These are phyloP conservation scores for Heliconius ethilla DNA, from an alignment of 2,888 invertebrate genomes.

Conservation along the genomic window DNA sequence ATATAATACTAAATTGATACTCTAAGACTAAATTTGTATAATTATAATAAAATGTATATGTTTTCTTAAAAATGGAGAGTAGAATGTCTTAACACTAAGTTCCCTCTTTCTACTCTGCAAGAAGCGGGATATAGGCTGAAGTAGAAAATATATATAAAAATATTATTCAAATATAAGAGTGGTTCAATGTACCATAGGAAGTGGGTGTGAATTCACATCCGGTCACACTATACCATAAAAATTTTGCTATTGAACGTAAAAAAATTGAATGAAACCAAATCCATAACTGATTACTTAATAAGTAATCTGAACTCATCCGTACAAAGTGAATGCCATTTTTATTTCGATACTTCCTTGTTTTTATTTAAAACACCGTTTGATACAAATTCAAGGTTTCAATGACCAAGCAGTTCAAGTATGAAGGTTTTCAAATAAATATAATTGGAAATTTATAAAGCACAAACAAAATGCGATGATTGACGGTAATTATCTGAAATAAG, in stretches of 20 bases:
- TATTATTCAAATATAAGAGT: no score
- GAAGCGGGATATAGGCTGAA: no score
- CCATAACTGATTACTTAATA: neutral
- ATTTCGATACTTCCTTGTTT: constrained; percentile 9
- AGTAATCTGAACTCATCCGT: constrained; percentile 10
- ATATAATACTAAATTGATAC: no score
- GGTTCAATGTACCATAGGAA: neutral
- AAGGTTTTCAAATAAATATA: neutral
- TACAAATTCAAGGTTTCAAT: constrained; percentile 8
- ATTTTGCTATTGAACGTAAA: neutral
- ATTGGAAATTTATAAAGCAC: neutral
- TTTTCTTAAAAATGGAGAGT: no score
- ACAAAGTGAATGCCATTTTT: neutral
- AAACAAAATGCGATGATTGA: neutral
- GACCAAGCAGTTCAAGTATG: constrained; percentile 14
- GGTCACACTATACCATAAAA: neutral
- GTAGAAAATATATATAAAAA: no score
- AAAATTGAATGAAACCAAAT: neutral
- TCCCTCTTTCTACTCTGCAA: no score
- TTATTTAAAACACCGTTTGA: constrained; percentile 2
- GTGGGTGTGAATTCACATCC: neutral
- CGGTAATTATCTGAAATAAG: neutral
- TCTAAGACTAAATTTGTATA: no score
- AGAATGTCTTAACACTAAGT: no score
- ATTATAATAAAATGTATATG: no score